Evolutionary conservation across 2,888 invertebrate species (phyloP), one percentile per base, ranked within the genome.

Genomic region (Chrysotoxum bicinctum): DNA sequence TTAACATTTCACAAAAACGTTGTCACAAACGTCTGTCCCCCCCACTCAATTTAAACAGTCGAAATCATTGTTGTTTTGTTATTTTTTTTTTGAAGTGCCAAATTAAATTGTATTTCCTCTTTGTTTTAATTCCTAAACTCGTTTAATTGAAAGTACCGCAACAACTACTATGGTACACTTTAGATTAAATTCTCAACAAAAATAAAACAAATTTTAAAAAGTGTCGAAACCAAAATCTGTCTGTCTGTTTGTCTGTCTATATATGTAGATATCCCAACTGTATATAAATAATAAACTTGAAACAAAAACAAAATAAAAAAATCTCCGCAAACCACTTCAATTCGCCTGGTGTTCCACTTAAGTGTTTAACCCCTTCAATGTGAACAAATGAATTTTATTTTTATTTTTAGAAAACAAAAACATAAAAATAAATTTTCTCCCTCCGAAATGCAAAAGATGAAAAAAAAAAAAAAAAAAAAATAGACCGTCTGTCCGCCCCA

Each of bases 301-400:
- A 7, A 64, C 30, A 35, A 16, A 62, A 43, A 43, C 23, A n/a
- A n/a, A n/a, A n/a, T n/a, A n/a, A n/a, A n/a, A n/a, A 40, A 40
- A 62, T n/a, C 60, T 16, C 60, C 26, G 48, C 43, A 30, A 66
- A 66, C 66, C 66, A 66, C 64, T 66, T 50, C n/a, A 50, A 43
- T 68, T 82, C 70, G 48, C 70, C 64, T 48, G 58, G 58, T 52
- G 32, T 23, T 52, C 66, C 80, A 75, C 69, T 80, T 75, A 74
- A 80, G 72, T 66, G 45, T 56, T 23, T 26, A 30, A 62, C 70
- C 70, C 72, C 56, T 70, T 72, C 45, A 70, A 48, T 77, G 64
- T 56, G 77, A 52, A 62, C 64, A 58, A 81, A 60, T 73, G 43
- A 73, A n/a, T 60, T 77, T 77, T 77, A 77, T 82, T 82, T 82